phyloP scores from a whole-genome alignment of 2,113 vertebrate species.

The Leucopsar rothschildi region DNA sequence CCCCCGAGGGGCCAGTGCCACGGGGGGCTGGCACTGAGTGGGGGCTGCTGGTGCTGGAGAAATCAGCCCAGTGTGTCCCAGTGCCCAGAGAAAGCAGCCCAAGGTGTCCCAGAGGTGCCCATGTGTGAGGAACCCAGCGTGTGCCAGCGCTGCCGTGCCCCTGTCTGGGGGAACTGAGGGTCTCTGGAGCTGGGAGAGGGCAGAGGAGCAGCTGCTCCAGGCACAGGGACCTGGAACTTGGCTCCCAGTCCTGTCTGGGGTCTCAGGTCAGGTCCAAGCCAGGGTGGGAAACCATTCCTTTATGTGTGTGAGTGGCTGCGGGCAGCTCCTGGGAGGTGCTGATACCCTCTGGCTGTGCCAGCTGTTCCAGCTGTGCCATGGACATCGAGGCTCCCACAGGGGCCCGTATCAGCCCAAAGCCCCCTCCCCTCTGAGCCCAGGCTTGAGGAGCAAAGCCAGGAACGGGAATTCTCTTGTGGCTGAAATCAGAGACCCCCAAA shows the following conservation, averaged over 20 bases:
- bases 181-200: not conserved
- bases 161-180: not conserved
- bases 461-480: no score
- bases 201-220: not conserved
- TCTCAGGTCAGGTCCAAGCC: not conserved
- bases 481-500: fast-evolving
- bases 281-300: no score
- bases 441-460: not conserved
- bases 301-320: not conserved
- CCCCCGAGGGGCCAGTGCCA: not conserved
- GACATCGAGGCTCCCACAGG: not conserved
- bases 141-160: not conserved
- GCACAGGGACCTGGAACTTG: not conserved
- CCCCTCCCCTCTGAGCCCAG: not conserved
- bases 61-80: not conserved
- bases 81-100: not conserved
- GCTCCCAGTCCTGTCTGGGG: fast-evolving
- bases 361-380: not conserved
- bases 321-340: not conserved
- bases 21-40: not conserved
- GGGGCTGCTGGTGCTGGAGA: not conserved
- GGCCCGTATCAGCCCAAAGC: not conserved
- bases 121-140: no score
- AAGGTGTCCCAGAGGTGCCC: not conserved
- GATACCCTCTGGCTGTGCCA: not conserved